phyloP scores from a whole-genome alignment of 2,888 invertebrate species.

The Oeneis ivallda region DNA sequence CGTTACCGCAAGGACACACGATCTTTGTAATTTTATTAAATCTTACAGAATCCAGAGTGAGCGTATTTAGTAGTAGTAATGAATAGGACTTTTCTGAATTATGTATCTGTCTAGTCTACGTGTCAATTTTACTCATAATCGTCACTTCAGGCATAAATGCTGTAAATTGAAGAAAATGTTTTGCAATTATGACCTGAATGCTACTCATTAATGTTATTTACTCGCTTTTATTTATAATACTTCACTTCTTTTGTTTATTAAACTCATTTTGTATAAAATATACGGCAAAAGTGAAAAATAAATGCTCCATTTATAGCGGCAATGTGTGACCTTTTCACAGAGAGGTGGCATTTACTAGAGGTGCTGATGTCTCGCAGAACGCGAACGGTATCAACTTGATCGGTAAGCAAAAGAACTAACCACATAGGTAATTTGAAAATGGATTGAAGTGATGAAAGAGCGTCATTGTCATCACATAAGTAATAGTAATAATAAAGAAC shows the following conservation, averaged over 20 bases:
- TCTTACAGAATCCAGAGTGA: no score
- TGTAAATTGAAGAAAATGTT: not conserved
- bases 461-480: no score
- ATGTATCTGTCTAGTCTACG: no score
- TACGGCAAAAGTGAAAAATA: slow-evolving; percentile 18
- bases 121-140: not conserved
- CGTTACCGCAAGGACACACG: no score
- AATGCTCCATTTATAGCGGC: slow-evolving; percentile 25
- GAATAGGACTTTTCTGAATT: not conserved
- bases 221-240: slow-evolving; percentile 7
- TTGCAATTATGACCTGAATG: slow-evolving; percentile 8
- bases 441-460: no score
- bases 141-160: not conserved
- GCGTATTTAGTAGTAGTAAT: not conserved
- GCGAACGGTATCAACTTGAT: no score
- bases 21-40: no score
- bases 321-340: slow-evolving; percentile 28
- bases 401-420: no score
- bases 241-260: slow-evolving; percentile 2
- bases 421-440: no score
- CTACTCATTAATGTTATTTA: slow-evolving; percentile 7
- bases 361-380: no score
- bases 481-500: no score
- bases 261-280: slow-evolving; percentile 13
- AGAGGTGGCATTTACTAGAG: not conserved